Evolutionary conservation across 2,888 invertebrate genomes (phyloP), one percentile per base, ranked within the genome.

Genomic region (Coelopa pilipes): DNA sequence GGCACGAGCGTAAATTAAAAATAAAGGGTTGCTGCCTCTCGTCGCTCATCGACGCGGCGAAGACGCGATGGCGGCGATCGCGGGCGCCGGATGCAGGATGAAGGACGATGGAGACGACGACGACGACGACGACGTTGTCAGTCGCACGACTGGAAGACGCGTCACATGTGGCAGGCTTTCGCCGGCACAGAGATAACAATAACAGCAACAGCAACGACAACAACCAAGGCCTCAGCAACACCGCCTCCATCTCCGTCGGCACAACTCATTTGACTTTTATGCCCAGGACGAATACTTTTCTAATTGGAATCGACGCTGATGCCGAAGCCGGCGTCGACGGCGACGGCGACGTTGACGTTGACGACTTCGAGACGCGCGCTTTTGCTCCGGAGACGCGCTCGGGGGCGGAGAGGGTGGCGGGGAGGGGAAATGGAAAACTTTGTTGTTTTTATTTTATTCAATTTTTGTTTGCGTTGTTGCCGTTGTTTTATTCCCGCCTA

Each of bases 1-100:
- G 75, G 75, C 78, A 78, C 76, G 77, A 78, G 77, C 76, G 75
- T 75, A 77, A 78, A 77, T 78, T 77, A 77, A 77, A 78, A 78
- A 76, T 50, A 77, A 78, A 75, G 75, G 77, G 77, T 75, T 77
- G 77, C 72, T 75, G 70, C 15, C 17, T 50, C 50, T 50, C 46
- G 65, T 65, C 46, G 65, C 65, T 65, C 65, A 65, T 65, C 65
- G 46, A 13, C 7, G 17, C 5, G 65, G 17, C 45, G 34, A 63
- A n/a, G 34, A 3, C 46, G 47, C 2, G 34, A 34, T 34, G 34
- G 34, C 34, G 34, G 7, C 34, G 34, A n/a, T n/a, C n/a, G n/a
- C n/a, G n/a, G n/a, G n/a, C n/a, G n/a, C n/a, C n/a, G n/a, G n/a
- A n/a, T n/a, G n/a, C n/a, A n/a, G n/a, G n/a, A n/a, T n/a, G n/a